Evolutionary conservation across 2,113 vertebrate genomes (phyloP), one percentile per base, ranked within the genome.

Genomic region (Dolichotis patagonum): DNA sequence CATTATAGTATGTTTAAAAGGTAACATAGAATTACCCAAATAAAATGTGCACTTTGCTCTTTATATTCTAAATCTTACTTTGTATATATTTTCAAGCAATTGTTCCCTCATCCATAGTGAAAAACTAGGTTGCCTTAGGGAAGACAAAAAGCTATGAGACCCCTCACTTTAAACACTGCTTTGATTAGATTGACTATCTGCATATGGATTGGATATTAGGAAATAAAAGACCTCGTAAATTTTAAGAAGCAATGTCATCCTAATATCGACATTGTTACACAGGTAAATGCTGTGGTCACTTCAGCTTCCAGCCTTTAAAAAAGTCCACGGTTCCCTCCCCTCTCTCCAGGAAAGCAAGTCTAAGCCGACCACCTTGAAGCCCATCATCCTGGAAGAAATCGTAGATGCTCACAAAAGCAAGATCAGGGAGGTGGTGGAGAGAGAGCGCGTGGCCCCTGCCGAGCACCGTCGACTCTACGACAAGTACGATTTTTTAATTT

Each of bases 391-490:
- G 35, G 96, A 98, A 35, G 99, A 99, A 97, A 98, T 99, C 87
- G 43, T 99, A 0, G 58, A 98, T 8, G 97, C 97, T 56, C 98
- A 99, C 92, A 99, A 98, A 91, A 96, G 98, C 86, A 98, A 98
- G 85, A 98, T 99, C 35, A 98, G 56, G 87, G 96, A 97, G 54
- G 98, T 99, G 95, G 98, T 99, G 65, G 60, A 67, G 75, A 98
- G 91, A 77, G 99, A 99, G 98, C 98, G 99, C 1, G 11, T 96
- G 26, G 98, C 98, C 69, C 99, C 99, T 10, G 97, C 1, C 0
- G 98, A 99, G 69, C 98, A 99, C 67, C 81, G 99, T 73, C 98
- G 88, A 28, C 92, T 99, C 41, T 99, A 99, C 62, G 99, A 99
- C 97, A 99, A 99, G 87, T 99, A 99, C 46, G 90, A 98, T 0